Evolutionary conservation across 1,140 invertebrate species (phyloP).

Genomic region (Hyles vespertilio): DNA sequence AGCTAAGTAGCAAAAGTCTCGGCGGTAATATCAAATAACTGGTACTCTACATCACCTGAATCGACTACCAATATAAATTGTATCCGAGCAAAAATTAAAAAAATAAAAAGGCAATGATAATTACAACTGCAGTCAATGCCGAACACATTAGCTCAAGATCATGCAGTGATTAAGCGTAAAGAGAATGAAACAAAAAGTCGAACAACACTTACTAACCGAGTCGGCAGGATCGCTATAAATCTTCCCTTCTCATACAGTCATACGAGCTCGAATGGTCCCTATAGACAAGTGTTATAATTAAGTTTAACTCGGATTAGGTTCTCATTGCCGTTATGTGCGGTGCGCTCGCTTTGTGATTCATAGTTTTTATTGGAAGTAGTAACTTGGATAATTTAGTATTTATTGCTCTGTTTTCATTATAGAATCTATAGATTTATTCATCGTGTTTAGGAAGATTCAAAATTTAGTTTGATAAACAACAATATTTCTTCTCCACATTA

Average conservation of each 20-base stretch:
- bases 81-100: neutral
- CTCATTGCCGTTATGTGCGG: slow-evolving; percentile 20
- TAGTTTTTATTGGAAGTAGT: too few relatives aligned
- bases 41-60: too few relatives aligned
- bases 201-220: slow-evolving; percentile 55
- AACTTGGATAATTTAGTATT: too few relatives aligned
- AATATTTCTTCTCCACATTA: too few relatives aligned
- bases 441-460: too few relatives aligned
- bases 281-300: slow-evolving; percentile 72
- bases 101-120: slow-evolving; percentile 30
- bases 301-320: slow-evolving; percentile 45
- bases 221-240: slow-evolving; percentile 67
- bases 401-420: too few relatives aligned
- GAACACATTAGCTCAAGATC: slow-evolving; percentile 56
- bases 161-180: slow-evolving; percentile 62
- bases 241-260: slow-evolving; percentile 46
- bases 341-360: slow-evolving; percentile 3
- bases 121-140: slow-evolving; percentile 31
- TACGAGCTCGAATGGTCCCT: slow-evolving; percentile 51
- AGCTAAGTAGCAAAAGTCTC: too few relatives aligned
- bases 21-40: too few relatives aligned
- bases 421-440: too few relatives aligned
- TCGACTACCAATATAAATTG: too few relatives aligned
- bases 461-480: too few relatives aligned
- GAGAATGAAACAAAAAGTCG: slow-evolving; percentile 62